phyloP scores from a whole-genome alignment of 2,797 vertebrate species.

The Meda fulgida region DNA sequence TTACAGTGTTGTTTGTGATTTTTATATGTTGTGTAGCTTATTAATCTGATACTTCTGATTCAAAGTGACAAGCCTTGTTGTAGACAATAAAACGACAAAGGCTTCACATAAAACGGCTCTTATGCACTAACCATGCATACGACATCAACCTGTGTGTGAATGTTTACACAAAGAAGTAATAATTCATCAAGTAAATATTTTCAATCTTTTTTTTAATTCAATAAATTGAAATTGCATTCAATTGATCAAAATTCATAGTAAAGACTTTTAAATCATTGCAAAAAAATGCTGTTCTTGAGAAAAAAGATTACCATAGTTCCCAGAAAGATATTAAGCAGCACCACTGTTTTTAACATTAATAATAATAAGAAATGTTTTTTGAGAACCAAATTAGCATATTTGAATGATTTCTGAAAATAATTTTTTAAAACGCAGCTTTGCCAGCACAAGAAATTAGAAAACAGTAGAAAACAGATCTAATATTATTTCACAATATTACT shows the following conservation, averaged over 20 bases:
- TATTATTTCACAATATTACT: background rate
- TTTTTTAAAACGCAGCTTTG: background rate
- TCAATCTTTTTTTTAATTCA: background rate
- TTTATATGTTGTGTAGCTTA: slow-evolving; percentile 39
- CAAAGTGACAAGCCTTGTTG: slow-evolving; percentile 32
- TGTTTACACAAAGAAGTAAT: background rate
- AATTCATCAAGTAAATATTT: background rate
- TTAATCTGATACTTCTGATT: slow-evolving; percentile 43
- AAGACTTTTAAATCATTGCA: background rate
- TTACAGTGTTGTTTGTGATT: slow-evolving; percentile 49
- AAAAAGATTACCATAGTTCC: background rate
- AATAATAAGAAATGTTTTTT: background rate
- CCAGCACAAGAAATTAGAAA: background rate
- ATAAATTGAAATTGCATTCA: background rate
- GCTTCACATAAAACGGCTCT: slow-evolving; percentile 21
- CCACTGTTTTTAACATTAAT: background rate
- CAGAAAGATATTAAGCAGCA: background rate
- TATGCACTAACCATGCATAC: background rate
- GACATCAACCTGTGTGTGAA: background rate
- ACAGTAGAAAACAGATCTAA: background rate
- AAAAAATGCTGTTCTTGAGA: background rate
- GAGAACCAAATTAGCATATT: background rate
- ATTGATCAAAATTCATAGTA: background rate
- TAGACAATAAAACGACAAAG: slow-evolving; percentile 43
- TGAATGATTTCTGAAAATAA: background rate